Conservation (phyloP, 2,113 vertebrate genomes). For the Stegostoma tigrinum region DNA sequence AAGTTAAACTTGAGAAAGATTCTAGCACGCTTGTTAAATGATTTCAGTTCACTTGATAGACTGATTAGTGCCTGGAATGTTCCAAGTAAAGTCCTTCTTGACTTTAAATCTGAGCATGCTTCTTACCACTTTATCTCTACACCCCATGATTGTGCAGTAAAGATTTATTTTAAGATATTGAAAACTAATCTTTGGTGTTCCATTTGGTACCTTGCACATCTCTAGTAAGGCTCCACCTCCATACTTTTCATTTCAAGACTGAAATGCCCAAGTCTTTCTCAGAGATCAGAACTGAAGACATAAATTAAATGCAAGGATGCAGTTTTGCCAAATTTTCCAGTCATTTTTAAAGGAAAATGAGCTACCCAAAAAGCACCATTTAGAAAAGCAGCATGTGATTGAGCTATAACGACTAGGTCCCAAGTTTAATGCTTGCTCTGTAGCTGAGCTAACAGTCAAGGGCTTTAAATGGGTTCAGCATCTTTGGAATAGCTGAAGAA, state of each 20-base stretch:
- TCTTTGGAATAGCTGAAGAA: not conserved
- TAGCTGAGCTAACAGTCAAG: not conserved
- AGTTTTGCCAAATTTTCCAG: not conserved
- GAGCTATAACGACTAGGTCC: not conserved
- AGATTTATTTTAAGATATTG: not conserved
- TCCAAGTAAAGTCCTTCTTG: not conserved
- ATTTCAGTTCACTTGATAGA: not conserved
- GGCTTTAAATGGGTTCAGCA: not conserved
- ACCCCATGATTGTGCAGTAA: not conserved
- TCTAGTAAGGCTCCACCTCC: not conserved
- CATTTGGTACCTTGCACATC: not conserved
- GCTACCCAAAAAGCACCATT: not conserved
- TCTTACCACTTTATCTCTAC: not conserved
- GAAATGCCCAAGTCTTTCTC: not conserved
- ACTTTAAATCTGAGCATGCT: not conserved
- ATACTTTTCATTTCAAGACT: not conserved
- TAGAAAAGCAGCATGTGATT: not conserved
- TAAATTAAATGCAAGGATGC: not conserved
- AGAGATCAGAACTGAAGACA: not conserved
- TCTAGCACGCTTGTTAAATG: not conserved
- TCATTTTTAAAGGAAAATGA: not conserved
- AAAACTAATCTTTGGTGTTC: not conserved
- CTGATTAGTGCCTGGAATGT: no score
- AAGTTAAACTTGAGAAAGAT: not conserved
- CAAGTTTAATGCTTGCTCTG: not conserved